A percentile compares a stretch with the other conserved stretches of the same genome.
Conservation (phyloP, 2,113 vertebrate genomes). For the Onychostruthus taczanowskii region DNA sequence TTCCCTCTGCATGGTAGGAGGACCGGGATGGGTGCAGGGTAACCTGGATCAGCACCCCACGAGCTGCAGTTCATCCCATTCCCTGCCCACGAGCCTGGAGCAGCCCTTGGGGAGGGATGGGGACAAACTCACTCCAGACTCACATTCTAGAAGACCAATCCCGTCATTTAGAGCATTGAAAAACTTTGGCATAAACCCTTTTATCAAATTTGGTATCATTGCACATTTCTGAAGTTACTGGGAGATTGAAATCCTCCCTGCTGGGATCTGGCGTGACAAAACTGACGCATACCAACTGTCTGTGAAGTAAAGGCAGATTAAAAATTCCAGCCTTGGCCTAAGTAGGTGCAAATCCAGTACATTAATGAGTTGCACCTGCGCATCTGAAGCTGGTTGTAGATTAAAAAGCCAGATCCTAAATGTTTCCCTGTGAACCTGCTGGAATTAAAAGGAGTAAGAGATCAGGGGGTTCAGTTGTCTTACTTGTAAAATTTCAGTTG, state of each 20-base stretch:
- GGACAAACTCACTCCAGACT: neutral
- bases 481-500: neutral
- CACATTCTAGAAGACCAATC: neutral
- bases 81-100: neutral
- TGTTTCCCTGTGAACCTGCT: neutral
- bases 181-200: rapidly evolving
- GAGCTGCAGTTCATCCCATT: neutral
- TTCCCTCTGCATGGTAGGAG: no score
- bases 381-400: neutral
- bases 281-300: neutral
- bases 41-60: rapidly evolving
- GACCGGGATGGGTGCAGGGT: neutral
- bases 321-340: neutral
- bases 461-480: neutral
- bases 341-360: conserved; percentile 23
- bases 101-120: neutral
- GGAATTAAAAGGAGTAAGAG: neutral
- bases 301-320: neutral
- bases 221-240: neutral
- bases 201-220: neutral
- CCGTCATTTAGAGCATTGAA: neutral
- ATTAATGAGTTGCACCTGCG: conserved; percentile 28
- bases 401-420: neutral
- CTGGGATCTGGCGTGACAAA: neutral
- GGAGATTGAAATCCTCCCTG: neutral